Conservation (phyloP, 92 coral and sea anemone species). For the Montipora capitata region DNA sequence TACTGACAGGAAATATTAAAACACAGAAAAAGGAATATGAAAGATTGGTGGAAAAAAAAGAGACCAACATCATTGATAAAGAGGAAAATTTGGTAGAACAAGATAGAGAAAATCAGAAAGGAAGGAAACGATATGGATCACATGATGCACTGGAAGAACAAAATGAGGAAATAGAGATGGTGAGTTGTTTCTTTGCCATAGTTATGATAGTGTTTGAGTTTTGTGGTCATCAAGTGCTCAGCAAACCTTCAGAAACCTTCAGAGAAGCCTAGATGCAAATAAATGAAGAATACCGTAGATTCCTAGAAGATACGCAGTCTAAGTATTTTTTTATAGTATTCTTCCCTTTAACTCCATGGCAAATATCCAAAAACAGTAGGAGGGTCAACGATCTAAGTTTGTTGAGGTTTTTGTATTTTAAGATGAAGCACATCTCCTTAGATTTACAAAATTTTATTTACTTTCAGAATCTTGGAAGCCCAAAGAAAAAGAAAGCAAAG, state of each 20-base stretch:
- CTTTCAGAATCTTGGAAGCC: conserved; percentile 12
- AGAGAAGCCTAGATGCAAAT: too few species aligned
- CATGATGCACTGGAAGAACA: neutral
- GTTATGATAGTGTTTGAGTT: neutral
- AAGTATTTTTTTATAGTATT: too few species aligned
- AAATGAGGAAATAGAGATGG: neutral
- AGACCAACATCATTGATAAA: conserved; percentile 13
- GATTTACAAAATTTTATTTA: too few species aligned
- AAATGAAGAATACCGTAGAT: too few species aligned
- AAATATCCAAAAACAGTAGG: too few species aligned
- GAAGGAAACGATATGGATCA: conserved; percentile 18
- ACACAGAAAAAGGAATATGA: neutral
- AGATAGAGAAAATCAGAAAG: neutral
- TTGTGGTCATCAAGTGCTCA: neutral
- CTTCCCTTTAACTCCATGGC: too few species aligned
- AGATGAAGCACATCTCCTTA: too few species aligned
- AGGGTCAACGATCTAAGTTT: too few species aligned
- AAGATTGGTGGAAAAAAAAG: neutral
- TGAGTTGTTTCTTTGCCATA: neutral
- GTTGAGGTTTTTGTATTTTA: neutral
- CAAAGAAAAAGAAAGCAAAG: conserved; percentile 72
- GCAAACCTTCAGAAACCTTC: too few species aligned
- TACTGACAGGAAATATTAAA: conserved; percentile 8
- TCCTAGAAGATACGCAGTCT: too few species aligned
- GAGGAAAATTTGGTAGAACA: conserved; percentile 7